A percentile compares a stretch with the other conserved stretches of the same genome.
These are phyloP conservation scores for Actinemys pallida DNA, from an alignment of 2,113 vertebrate species.

Conservation along the genomic window DNA sequence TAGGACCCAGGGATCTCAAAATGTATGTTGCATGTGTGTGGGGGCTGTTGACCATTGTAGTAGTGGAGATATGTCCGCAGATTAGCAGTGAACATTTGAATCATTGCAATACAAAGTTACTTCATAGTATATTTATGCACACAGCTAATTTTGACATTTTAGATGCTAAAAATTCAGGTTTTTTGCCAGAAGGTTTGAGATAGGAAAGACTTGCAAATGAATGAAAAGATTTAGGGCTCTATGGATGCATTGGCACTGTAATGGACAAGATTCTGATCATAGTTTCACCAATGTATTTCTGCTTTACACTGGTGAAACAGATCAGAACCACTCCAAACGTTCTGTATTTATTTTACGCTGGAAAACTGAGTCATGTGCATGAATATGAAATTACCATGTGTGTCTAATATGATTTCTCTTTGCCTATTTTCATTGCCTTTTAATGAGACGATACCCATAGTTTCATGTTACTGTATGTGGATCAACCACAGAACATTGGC, in stretches of 20 bases:
- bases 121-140: background rate
- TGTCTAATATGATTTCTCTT: background rate
- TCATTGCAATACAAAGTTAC: background rate
- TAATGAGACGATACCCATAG: fast-evolving
- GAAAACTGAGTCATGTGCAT: background rate
- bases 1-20: background rate
- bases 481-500: fast-evolving
- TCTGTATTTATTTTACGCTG: background rate
- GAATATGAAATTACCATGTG: background rate
- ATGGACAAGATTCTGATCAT: background rate
- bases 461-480: background rate
- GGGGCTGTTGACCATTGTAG: background rate
- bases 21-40: background rate
- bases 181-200: background rate
- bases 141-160: background rate
- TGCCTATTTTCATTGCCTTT: background rate
- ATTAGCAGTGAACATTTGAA: background rate
- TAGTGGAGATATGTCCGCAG: background rate
- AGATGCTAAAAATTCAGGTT: background rate
- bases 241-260: background rate
- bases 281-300: background rate
- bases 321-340: background rate
- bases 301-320: background rate
- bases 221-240: background rate
- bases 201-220: background rate